Evolutionary conservation across 2,888 invertebrate genomes (phyloP).

Genomic region (Dicroscelio sp.): DNA sequence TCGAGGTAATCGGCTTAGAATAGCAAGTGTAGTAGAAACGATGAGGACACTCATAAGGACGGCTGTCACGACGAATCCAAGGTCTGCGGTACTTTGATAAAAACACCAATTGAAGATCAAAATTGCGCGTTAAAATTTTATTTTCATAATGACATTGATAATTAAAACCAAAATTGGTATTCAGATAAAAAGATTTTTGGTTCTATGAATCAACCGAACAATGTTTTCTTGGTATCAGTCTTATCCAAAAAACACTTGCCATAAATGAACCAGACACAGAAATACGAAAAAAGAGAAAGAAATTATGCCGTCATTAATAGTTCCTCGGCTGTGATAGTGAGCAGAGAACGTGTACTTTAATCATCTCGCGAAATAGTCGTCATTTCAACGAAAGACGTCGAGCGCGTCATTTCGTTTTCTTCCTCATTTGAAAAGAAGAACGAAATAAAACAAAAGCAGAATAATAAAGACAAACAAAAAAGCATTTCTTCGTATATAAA

Average conservation of each 20-base stretch:
- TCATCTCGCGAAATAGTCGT: conserved; percentile 70
- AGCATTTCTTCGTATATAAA: conserved; percentile 82
- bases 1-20: conserved; percentile 82
- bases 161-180: conserved; percentile 20
- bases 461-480: conserved; percentile 59
- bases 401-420: conserved; percentile 67
- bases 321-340: conserved; percentile 80
- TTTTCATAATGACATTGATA: conserved; percentile 25
- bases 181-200: conserved; percentile 39
- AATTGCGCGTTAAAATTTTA: conserved; percentile 30
- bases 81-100: conserved; percentile 51
- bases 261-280: background rate
- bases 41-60: conserved; percentile 78
- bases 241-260: conserved; percentile 18
- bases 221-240: background rate
- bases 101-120: conserved; percentile 56
- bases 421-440: conserved; percentile 67
- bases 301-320: conserved; percentile 74
- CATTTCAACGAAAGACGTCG: conserved; percentile 51
- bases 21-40: conserved; percentile 81
- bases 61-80: conserved; percentile 51
- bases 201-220: background rate
- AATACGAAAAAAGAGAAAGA: no score
- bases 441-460: conserved; percentile 54
- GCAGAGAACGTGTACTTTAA: conserved; percentile 74